Base-by-base conservation (phyloP, 2,113 vertebrate species). In the Ellobius talpinus region DNA sequence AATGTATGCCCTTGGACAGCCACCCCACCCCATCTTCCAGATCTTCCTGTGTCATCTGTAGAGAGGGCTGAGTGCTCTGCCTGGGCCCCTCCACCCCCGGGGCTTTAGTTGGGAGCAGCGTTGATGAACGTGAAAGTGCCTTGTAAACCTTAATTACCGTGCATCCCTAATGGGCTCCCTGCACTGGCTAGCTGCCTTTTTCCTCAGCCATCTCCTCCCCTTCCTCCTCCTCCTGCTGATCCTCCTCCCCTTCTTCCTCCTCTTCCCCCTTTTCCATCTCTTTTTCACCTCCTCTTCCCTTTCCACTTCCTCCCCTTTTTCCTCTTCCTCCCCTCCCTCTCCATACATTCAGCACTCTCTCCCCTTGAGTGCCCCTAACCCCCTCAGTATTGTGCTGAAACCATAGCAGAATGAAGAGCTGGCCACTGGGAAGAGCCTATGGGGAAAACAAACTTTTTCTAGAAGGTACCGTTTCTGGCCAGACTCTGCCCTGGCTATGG, bases 181-280 rank as follows among this genome's bases (percentile, higher is more conserved):
- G 52, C 47, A 1, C 17, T 58, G n/a, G n/a, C 10, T 24, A 45
- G 77, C 77, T 91, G 63, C 76, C 11, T 7, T 24, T 13, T 33
- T 29, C 55, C 26, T 5, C 23, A n/a, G 21, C 24, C 13, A 1
- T 42, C 58, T 7, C 77, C 7, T 9, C 4, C 7, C 11, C 36
- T 3, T 11, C 24, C 4, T 23, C 36, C 2, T 5, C 5, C 7
- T 26, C n/a, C 50, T 52, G 50, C 50, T 52, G 50, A 52, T 52
- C 50, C 2, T 1, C 7, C 5, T 24, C n/a, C 11, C 11, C 8
- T 42, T 23, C 52, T 1, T 33, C 7, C 14, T 33, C 68, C 13
- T 24, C 33, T 3, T 52, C 10, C 6, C 42, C 24, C n/a, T n/a
- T 12, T 8, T 2, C 12, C n/a, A 45, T 45, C 14, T 13, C 8